phyloP scores from a whole-genome alignment of 2,797 vertebrate species.

The Distichodus sexfasciatus region DNA sequence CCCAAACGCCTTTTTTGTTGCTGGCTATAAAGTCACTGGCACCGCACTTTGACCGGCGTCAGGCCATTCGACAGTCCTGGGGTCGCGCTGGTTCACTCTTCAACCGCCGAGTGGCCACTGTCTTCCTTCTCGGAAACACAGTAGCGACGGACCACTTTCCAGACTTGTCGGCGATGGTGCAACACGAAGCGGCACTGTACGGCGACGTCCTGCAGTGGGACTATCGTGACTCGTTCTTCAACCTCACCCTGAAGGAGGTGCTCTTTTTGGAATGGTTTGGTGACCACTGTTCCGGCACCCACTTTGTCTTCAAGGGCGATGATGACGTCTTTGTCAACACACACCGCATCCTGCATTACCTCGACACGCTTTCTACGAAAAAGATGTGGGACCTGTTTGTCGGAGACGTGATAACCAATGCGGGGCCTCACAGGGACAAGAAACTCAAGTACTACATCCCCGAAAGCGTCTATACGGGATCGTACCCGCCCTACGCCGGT shows the following conservation, averaged over 20 bases:
- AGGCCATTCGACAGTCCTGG: constrained; percentile 96
- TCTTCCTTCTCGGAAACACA: constrained; percentile 87
- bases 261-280: constrained; percentile 91
- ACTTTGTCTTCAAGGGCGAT: constrained; percentile 88
- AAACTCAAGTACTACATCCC: constrained; percentile 93
- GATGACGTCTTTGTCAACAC: constrained; percentile 96
- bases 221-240: constrained; percentile 91
- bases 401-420: constrained; percentile 88
- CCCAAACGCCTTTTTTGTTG: constrained; percentile 81
- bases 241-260: constrained; percentile 91
- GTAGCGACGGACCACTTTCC: constrained; percentile 78
- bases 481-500: constrained; percentile 86
- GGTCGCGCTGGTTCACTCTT: constrained; percentile 74
- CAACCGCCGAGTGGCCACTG: constrained; percentile 76
- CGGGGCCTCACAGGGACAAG: constrained; percentile 81
- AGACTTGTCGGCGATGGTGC: constrained; percentile 80
- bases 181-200: constrained; percentile 79
- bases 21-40: constrained; percentile 86
- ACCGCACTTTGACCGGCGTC: constrained; percentile 90
- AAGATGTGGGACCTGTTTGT: constrained; percentile 85
- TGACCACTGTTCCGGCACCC: constrained; percentile 71
- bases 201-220: constrained; percentile 89
- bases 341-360: constrained; percentile 80
- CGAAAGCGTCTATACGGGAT: constrained; percentile 82
- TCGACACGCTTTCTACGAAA: constrained; percentile 73